Evolutionary conservation across 2,113 vertebrate species (phyloP).

Genomic region (Neotragus moschatus): DNA sequence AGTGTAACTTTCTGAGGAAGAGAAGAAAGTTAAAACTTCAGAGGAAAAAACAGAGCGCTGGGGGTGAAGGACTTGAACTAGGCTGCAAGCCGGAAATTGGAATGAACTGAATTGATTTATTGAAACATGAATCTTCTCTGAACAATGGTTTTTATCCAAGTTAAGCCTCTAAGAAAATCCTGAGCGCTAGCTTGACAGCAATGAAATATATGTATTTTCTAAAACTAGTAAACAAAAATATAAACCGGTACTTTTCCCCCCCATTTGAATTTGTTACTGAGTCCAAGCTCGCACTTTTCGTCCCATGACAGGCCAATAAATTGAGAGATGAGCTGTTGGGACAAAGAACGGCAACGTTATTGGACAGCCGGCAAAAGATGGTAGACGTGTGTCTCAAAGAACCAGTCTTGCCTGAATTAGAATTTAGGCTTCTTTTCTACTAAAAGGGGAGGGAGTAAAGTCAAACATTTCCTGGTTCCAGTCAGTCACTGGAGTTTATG

Average conservation of each 20-base stretch:
- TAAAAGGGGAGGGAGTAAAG: neutral
- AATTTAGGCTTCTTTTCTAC: neutral
- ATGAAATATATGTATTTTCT: neutral
- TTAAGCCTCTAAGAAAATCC: neutral
- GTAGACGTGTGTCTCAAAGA: neutral
- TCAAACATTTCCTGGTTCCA: neutral
- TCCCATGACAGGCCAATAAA: neutral
- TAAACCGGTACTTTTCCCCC: neutral
- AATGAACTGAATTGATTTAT: neutral
- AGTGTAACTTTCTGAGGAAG: neutral
- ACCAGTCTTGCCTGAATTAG: neutral
- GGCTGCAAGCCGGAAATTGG: neutral
- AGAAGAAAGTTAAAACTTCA: neutral
- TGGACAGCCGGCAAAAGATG: neutral
- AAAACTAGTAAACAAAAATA: neutral
- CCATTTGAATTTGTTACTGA: neutral
- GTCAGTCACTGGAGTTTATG: neutral
- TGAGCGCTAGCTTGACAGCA: neutral
- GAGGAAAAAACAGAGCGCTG: neutral
- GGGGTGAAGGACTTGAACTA: neutral
- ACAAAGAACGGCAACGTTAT: neutral
- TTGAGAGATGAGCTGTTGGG: neutral
- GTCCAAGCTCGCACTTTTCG: accelerated
- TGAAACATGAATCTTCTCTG: neutral
- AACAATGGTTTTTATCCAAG: conserved; percentile 1